These are phyloP conservation scores for Agrochola circellaris DNA, from an alignment of 2,888 invertebrate genomes.

Conservation along the genomic window DNA sequence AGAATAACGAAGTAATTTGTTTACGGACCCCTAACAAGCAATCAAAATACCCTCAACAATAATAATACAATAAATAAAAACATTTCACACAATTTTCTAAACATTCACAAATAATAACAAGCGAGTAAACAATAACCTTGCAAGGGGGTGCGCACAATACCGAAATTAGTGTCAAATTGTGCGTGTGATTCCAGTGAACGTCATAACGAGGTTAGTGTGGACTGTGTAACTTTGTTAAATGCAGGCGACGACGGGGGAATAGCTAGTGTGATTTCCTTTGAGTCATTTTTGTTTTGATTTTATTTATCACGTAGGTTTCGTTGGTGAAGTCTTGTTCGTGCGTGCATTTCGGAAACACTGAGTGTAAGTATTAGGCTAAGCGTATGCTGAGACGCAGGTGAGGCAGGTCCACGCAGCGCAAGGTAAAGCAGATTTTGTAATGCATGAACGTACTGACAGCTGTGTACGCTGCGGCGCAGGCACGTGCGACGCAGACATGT, in stretches of 20 bases:
- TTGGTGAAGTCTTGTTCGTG: too few relatives aligned
- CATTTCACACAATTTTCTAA: slow-evolving; percentile 30
- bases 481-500: too few relatives aligned
- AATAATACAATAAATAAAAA: slow-evolving; percentile 30
- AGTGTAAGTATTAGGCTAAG: too few relatives aligned
- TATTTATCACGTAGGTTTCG: background rate
- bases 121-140: slow-evolving; percentile 51
- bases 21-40: slow-evolving; percentile 17
- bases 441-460: too few relatives aligned
- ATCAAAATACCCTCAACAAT: slow-evolving; percentile 31
- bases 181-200: slow-evolving; percentile 57
- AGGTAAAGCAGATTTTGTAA: too few relatives aligned
- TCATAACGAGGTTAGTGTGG: slow-evolving; percentile 61
- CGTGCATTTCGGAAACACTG: too few relatives aligned
- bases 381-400: too few relatives aligned
- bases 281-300: slow-evolving; percentile 3
- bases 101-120: slow-evolving; percentile 32
- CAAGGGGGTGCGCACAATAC: slow-evolving; percentile 61
- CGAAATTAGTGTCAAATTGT: slow-evolving; percentile 69
- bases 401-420: too few relatives aligned
- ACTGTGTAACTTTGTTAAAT: slow-evolving; percentile 55
- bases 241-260: slow-evolving; percentile 44
- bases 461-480: too few relatives aligned
- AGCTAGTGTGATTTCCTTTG: slow-evolving; percentile 38
- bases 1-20: slow-evolving; percentile 8